Evolutionary conservation across 2,888 invertebrate genomes (phyloP).

Genomic region (Brachylomia viminalis): DNA sequence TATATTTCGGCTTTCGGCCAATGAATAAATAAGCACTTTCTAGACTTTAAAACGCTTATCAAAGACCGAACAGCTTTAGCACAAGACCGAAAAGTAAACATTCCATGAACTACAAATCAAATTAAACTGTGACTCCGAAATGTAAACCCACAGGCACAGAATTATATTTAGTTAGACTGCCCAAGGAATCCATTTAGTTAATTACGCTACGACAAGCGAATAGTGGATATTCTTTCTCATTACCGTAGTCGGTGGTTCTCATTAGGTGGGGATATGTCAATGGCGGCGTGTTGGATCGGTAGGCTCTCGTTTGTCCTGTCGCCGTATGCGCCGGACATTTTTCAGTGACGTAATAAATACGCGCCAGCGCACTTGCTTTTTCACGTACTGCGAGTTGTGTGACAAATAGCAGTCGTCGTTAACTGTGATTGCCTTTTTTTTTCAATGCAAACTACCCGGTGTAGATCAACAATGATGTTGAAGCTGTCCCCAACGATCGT

Average conservation of each 20-base stretch:
- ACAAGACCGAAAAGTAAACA: conserved; percentile 12
- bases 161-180: conserved; percentile 55
- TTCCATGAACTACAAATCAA: conserved; percentile 27
- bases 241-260: conserved; percentile 79
- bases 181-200: conserved; percentile 75
- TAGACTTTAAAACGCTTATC: neutral
- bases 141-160: conserved; percentile 42
- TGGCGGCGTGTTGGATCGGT: conserved; percentile 76
- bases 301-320: conserved; percentile 82
- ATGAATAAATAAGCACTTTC: neutral
- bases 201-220: conserved; percentile 79
- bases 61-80: neutral
- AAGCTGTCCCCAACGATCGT: conserved; percentile 2
- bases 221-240: conserved; percentile 83
- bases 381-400: conserved; percentile 69
- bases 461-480: conserved; percentile 24
- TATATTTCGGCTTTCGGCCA: too few relatives aligned
- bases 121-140: conserved; percentile 32
- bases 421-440: conserved; percentile 69
- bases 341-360: conserved; percentile 82
- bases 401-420: conserved; percentile 79
- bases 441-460: conserved; percentile 33
- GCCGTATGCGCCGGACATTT: conserved; percentile 80
- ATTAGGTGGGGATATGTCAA: conserved; percentile 84
- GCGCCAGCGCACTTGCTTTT: conserved; percentile 80